These are phyloP conservation scores for Habropoda laboriosa DNA, from an alignment of 1,140 invertebrate species.

Conservation along the genomic window DNA sequence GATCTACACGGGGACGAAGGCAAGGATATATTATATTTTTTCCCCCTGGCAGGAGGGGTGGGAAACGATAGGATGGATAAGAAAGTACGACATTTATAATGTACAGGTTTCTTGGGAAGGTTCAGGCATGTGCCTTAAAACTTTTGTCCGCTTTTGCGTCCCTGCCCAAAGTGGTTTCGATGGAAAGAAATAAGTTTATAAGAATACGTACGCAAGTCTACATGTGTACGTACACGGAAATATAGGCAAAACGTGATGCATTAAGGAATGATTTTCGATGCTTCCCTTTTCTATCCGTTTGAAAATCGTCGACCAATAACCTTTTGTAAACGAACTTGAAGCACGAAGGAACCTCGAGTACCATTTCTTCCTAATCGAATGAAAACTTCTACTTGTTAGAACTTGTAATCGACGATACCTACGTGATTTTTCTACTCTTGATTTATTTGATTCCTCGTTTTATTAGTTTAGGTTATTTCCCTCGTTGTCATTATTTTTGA, in stretches of 20 bases:
- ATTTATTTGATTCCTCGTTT: too few species aligned
- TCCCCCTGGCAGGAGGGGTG: slow-evolving; percentile 2
- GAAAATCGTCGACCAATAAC: slow-evolving; percentile 9
- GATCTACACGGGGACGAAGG: not conserved
- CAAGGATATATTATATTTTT: slow-evolving; percentile 10
- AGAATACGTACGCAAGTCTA: slow-evolving; percentile 51
- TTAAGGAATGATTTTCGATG: slow-evolving; percentile 33
- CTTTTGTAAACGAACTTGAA: slow-evolving; percentile 4
- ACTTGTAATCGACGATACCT: too few species aligned
- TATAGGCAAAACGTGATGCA: slow-evolving; percentile 35
- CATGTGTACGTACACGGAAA: slow-evolving; percentile 4
- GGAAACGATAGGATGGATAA: slow-evolving; percentile 31
- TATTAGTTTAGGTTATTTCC: too few species aligned
- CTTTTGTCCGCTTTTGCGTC: slow-evolving; percentile 72
- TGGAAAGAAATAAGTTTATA: slow-evolving; percentile 65
- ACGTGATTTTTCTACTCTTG: too few species aligned
- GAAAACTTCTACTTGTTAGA: too few species aligned
- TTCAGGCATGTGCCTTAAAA: slow-evolving; percentile 75
- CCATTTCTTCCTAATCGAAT: too few species aligned
- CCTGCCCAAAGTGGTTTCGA: slow-evolving; percentile 70
- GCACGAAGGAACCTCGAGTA: not conserved
- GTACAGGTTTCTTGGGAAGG: slow-evolving; percentile 74
- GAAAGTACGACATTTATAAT: slow-evolving; percentile 73
- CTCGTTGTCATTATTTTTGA: too few species aligned
- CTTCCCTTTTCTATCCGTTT: not conserved